Evolutionary conservation across 2,888 invertebrate species (phyloP).

Genomic region (Penaeus monodon): DNA sequence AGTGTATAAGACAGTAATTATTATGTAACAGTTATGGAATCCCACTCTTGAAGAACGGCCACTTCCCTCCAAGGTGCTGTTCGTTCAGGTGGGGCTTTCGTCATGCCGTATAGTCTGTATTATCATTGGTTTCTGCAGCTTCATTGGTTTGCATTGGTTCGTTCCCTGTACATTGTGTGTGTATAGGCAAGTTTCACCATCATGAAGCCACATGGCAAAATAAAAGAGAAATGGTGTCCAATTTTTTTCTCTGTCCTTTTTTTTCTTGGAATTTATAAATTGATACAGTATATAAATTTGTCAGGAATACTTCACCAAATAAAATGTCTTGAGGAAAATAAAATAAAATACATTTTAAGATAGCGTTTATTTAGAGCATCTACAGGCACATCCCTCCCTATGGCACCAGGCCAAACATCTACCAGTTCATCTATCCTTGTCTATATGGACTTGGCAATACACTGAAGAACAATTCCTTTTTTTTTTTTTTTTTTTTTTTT

Average conservation of each 20-base stretch:
- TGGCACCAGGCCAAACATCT: constrained; percentile 60
- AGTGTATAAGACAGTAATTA: constrained; percentile 61
- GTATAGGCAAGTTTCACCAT: constrained; percentile 64
- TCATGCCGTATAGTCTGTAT: constrained; percentile 62
- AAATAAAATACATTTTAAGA: constrained; percentile 27
- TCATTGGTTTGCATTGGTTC: constrained; percentile 62
- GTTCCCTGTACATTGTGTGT: constrained; percentile 64
- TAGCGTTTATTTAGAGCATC: constrained; percentile 61
- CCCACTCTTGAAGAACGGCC: constrained; percentile 55
- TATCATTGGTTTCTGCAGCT: constrained; percentile 60
- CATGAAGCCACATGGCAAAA: constrained; percentile 60
- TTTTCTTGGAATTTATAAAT: not conserved
- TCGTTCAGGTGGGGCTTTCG: constrained; percentile 52
- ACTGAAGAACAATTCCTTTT: constrained; percentile 39
- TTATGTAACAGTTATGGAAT: constrained; percentile 59
- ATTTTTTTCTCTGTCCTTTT: constrained; percentile 4
- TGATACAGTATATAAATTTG: too few species aligned
- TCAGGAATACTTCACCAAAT: too few species aligned
- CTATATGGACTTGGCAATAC: constrained; percentile 60
- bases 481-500: constrained; percentile 13
- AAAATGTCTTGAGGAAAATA: not conserved
- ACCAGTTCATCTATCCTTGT: constrained; percentile 53
- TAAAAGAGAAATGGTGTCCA: constrained; percentile 53
- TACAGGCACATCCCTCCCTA: constrained; percentile 62
- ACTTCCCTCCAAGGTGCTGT: constrained; percentile 48